These are phyloP conservation scores for Bubo scandiacus DNA, from an alignment of 2,113 vertebrate genomes.

Conservation along the genomic window DNA sequence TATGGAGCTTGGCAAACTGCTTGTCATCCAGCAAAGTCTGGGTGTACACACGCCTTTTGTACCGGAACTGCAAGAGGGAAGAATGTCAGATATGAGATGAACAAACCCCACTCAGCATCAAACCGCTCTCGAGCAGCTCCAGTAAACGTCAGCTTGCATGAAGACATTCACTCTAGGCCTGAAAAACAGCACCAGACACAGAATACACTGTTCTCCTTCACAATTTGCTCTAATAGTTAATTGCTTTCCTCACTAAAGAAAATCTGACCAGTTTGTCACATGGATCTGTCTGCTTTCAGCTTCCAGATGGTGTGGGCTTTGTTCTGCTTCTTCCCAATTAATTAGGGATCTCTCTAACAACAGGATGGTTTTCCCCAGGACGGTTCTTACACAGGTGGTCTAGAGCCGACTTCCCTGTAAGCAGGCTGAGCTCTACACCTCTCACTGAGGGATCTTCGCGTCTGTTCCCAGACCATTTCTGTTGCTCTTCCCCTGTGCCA, in stretches of 20 bases:
- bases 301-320: neutral
- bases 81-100: neutral
- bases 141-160: too few species aligned
- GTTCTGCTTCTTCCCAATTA: neutral
- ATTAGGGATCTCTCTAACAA: neutral
- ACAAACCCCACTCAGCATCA: neutral
- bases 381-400: neutral
- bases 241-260: neutral
- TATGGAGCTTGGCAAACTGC: slow-evolving; percentile 95
- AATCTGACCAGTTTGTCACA: neutral
- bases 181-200: neutral
- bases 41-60: slow-evolving; percentile 94
- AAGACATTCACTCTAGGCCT: neutral
- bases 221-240: neutral
- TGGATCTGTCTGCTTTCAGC: neutral
- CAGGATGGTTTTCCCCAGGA: neutral
- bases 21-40: slow-evolving; percentile 93
- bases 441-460: neutral
- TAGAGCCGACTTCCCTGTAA: neutral
- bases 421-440: neutral
- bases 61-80: slow-evolving; percentile 86
- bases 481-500: neutral
- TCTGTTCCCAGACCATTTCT: neutral
- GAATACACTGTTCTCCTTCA: neutral
- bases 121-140: neutral